Percentiles rank a stretch among this genome's conserved stretches.
Conservation (phyloP, 2,797 vertebrate species). For the Sebastes elongatus region DNA sequence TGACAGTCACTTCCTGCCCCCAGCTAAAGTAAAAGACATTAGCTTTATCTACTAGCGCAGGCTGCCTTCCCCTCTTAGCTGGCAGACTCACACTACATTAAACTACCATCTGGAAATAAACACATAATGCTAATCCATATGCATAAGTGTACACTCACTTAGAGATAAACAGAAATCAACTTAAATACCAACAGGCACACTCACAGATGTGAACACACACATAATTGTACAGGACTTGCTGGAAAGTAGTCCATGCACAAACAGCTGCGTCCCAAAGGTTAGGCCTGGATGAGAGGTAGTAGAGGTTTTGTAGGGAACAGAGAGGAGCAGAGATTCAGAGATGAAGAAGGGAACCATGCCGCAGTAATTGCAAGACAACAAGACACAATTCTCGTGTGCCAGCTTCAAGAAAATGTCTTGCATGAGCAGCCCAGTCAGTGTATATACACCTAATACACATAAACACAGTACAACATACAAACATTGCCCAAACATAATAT, state of each 20-base stretch:
- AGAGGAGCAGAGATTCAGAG: background rate
- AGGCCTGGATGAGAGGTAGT: background rate
- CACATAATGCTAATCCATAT: slow-evolving; percentile 62
- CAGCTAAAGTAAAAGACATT: slow-evolving; percentile 56
- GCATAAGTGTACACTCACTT: slow-evolving; percentile 48
- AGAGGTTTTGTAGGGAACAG: background rate
- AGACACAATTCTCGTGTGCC: background rate
- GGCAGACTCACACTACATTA: slow-evolving; percentile 51
- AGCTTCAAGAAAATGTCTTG: slow-evolving; percentile 5
- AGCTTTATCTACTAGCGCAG: slow-evolving; percentile 57
- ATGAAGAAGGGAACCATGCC: background rate
- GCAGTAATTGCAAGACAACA: background rate
- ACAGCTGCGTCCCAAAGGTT: slow-evolving; percentile 7
- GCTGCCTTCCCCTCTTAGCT: slow-evolving; percentile 46
- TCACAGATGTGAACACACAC: background rate
- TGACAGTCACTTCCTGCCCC: slow-evolving; percentile 46
- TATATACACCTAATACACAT: background rate
- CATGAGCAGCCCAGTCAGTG: background rate
- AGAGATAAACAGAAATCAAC: slow-evolving; percentile 54
- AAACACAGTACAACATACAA: background rate
- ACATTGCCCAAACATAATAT: background rate
- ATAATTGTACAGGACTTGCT: slow-evolving; percentile 1
- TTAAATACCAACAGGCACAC: slow-evolving; percentile 23
- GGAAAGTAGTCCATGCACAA: slow-evolving; percentile 7
- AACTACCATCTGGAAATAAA: slow-evolving; percentile 61